phyloP scores from a whole-genome alignment of 2,113 vertebrate species.

The Microcebus griseorufus region DNA sequence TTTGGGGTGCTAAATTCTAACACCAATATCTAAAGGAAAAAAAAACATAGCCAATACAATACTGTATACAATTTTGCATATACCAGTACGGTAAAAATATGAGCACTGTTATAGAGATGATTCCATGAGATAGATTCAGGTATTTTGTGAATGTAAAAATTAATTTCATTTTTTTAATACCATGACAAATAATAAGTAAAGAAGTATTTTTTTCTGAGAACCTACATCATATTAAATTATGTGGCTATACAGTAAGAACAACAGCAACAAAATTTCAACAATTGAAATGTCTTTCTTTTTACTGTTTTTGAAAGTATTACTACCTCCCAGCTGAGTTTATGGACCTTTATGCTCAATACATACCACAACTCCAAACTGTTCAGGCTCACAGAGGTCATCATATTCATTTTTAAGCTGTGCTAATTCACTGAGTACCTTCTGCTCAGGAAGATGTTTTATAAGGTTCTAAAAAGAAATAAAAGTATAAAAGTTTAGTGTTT shows the following conservation, averaged over 20 bases:
- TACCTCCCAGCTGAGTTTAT: not conserved
- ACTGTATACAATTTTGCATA: not conserved
- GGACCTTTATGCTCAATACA: slow-evolving; percentile 78
- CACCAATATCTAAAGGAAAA: not conserved
- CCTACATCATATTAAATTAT: slow-evolving; percentile 25
- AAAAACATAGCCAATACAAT: not conserved
- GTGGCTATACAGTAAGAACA: slow-evolving; percentile 31
- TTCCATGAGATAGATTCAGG: not conserved
- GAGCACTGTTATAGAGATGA: not conserved
- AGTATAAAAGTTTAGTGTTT: slow-evolving; percentile 37
- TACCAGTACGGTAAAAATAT: slow-evolving; percentile 23
- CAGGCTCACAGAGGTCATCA: slow-evolving; percentile 95
- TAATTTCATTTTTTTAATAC: slow-evolving; percentile 42
- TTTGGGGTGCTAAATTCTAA: not conserved
- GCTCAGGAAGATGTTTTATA: slow-evolving; percentile 97
- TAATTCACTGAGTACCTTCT: slow-evolving; percentile 93
- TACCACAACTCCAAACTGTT: slow-evolving; percentile 99
- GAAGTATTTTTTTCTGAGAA: not conserved
- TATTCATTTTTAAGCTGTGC: slow-evolving; percentile 95
- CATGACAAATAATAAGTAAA: slow-evolving; percentile 35
- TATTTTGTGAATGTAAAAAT: not conserved
- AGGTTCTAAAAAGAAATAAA: slow-evolving; percentile 90
- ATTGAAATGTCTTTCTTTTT: slow-evolving; percentile 56
- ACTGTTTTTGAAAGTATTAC: not conserved
- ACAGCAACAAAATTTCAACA: not conserved